These are phyloP conservation scores for Lacanobia oleracea DNA, from an alignment of 2,888 invertebrate genomes.

Conservation along the genomic window DNA sequence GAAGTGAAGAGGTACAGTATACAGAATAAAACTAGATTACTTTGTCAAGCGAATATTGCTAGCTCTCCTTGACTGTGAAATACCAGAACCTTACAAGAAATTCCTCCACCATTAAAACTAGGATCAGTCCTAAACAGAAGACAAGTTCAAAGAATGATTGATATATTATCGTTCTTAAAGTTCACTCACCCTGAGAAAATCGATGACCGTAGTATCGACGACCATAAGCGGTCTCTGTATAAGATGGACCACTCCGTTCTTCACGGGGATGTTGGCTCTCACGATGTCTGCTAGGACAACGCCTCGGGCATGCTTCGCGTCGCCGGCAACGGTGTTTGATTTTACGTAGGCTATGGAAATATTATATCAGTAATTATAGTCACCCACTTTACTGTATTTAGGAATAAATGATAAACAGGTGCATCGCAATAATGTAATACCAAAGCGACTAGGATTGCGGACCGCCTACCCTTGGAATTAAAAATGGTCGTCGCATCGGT, in stretches of 20 bases:
- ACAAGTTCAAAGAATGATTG: neutral
- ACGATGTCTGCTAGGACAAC: conserved; percentile 97
- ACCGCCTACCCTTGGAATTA: neutral
- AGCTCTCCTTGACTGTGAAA: neutral
- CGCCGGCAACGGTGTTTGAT: conserved; percentile 95
- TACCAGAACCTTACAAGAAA: conserved; percentile 5
- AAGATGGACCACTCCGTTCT: conserved; percentile 97
- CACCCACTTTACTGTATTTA: no score
- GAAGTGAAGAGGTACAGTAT: conserved; percentile 16
- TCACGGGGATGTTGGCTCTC: conserved; percentile 97
- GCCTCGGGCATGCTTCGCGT: conserved; percentile 94
- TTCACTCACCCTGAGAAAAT: conserved; percentile 94
- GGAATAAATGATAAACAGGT: neutral
- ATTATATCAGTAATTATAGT: neutral
- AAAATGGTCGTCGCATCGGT: neutral
- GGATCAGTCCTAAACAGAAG: conserved; percentile 8
- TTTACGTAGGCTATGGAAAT: conserved; percentile 93
- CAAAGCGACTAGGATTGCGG: neutral
- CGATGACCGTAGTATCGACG: conserved; percentile 96
- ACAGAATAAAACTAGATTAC: conserved; percentile 1
- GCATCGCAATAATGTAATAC: neutral
- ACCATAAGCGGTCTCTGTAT: conserved; percentile 98
- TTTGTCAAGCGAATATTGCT: conserved; percentile 10
- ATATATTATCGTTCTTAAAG: neutral
- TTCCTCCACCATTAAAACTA: conserved; percentile 22